Base-by-base conservation (phyloP, 2,888 invertebrate species). In the Chrysolina haemoptera region DNA sequence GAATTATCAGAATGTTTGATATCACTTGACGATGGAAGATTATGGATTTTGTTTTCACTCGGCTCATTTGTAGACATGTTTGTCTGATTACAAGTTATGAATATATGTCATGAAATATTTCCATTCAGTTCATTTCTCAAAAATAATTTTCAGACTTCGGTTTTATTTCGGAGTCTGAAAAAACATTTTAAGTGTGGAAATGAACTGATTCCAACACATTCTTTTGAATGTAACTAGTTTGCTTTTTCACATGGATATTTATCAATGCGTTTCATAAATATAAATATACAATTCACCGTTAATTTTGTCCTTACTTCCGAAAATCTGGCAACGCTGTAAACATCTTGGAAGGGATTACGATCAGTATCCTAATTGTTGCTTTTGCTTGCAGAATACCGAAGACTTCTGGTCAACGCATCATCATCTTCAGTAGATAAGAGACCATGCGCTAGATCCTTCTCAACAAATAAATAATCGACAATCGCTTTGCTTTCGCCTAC, bases 401-500 rank as follows among this genome's bases (percentile, higher is more conserved):
- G 81, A 83, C 79, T 81, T 81, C 80, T 76, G 78, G 79, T 83
- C 83, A 67, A 76, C 76, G 77, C 75, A 82, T 78, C 83, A 84
- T 82, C 83, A 83, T 80, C 81, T 76, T 78, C 82, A 83, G 83
- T 82, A 84, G 82, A 84, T 82, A 83, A 84, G 84, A 86, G 86
- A 87, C 84, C 84, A 87, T 88, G 87, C 87, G 87, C 87, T 87
- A 87, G 86, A 82, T 77, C 76, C 78, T 76, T 74, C 82, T 73
- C 73, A 64, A 68, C 43, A 65, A 69, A 71, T 68, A 48, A 55
- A 50, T 43, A 75, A 53, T 84, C 84, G 85, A 87, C 85, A 86
- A 85, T 85, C 85, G 87, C 87, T 87, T 88, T 83, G 87, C 87
- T 87, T 87, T 86, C 82, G 88, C 87, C 86, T 85, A 85, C 86